Percentiles rank a stretch among this genome's conserved stretches.
phyloP scores from a whole-genome alignment of 2,113 vertebrate species.

The Sylvia atricapilla region DNA sequence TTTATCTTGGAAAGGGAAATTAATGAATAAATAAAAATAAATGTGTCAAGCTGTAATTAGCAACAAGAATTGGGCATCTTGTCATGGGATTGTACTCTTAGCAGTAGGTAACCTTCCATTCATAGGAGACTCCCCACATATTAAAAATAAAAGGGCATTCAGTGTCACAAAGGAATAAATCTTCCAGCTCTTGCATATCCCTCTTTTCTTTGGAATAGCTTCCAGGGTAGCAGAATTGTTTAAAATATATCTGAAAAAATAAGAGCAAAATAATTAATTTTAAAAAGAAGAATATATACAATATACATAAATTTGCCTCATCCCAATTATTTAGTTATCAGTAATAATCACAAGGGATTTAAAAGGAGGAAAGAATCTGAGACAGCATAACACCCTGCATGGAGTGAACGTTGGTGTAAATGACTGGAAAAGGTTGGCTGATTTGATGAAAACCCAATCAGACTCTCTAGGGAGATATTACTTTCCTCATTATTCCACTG shows the following conservation, averaged over 20 bases:
- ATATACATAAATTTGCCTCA: slow-evolving; percentile 41
- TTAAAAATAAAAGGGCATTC: slow-evolving; percentile 51
- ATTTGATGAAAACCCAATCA: slow-evolving; percentile 88
- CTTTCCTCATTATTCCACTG: slow-evolving; percentile 91
- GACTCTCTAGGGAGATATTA: slow-evolving; percentile 90
- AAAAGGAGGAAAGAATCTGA: slow-evolving; percentile 63
- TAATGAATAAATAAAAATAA: slow-evolving; percentile 73
- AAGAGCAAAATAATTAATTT: slow-evolving; percentile 44
- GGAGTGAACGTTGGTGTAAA: slow-evolving; percentile 73
- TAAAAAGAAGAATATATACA: slow-evolving; percentile 21
- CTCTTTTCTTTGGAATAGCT: neutral
- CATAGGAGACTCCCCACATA: neutral
- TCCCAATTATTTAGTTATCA: slow-evolving; percentile 67
- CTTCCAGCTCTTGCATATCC: neutral
- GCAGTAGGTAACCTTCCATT: slow-evolving; percentile 55
- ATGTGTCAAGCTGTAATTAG: slow-evolving; percentile 68
- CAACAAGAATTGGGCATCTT: slow-evolving; percentile 53
- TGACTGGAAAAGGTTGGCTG: slow-evolving; percentile 85
- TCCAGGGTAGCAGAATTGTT: neutral
- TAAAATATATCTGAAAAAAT: slow-evolving; percentile 29
- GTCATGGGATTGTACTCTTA: slow-evolving; percentile 45
- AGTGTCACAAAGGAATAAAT: slow-evolving; percentile 54
- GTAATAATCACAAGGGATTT: slow-evolving; percentile 70
- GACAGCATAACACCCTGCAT: slow-evolving; percentile 66
- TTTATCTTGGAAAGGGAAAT: slow-evolving; percentile 33